phyloP scores from a whole-genome alignment of 1,140 invertebrate species.

The Cherax destructor region DNA sequence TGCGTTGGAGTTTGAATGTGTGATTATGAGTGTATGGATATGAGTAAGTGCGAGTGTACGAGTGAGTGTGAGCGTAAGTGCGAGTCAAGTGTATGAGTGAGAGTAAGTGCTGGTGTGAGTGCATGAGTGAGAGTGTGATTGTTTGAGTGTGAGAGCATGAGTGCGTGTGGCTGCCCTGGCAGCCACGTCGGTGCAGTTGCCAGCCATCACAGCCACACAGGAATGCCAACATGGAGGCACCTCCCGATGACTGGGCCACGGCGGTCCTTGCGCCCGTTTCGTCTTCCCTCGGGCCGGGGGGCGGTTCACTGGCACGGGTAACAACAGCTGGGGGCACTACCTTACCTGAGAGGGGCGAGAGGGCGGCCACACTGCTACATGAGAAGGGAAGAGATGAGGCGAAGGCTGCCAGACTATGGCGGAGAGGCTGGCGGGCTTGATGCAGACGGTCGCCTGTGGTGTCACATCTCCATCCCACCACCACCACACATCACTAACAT shows the following conservation, averaged over 20 bases:
- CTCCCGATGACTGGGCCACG: background rate
- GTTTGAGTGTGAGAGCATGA: background rate
- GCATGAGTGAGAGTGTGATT: background rate
- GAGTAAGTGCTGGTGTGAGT: background rate
- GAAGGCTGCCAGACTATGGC: conserved; percentile 17
- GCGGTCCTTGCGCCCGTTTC: background rate
- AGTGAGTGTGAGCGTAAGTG: too few species aligned
- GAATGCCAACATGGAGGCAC: conserved; percentile 59
- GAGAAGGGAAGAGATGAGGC: background rate
- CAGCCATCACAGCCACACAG: conserved; percentile 45
- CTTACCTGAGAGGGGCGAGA: conserved; percentile 25
- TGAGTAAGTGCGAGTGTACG: too few species aligned
- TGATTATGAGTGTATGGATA: too few species aligned
- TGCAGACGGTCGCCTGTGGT: background rate
- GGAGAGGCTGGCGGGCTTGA: conserved; percentile 47
- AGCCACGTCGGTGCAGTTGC: conserved; percentile 41
- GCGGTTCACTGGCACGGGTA: too few species aligned
- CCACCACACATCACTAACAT: too few species aligned
- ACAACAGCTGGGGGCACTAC: too few species aligned
- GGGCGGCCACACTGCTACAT: background rate
- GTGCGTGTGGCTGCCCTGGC: conserved; percentile 32
- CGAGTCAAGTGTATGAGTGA: too few species aligned
- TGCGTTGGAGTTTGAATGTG: too few species aligned
- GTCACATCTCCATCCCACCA: background rate
- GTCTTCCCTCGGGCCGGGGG: background rate